Evolutionary conservation across 1,140 invertebrate genomes (phyloP), one percentile per base, ranked within the genome.

Genomic region (Saccostrea cuccullata): DNA sequence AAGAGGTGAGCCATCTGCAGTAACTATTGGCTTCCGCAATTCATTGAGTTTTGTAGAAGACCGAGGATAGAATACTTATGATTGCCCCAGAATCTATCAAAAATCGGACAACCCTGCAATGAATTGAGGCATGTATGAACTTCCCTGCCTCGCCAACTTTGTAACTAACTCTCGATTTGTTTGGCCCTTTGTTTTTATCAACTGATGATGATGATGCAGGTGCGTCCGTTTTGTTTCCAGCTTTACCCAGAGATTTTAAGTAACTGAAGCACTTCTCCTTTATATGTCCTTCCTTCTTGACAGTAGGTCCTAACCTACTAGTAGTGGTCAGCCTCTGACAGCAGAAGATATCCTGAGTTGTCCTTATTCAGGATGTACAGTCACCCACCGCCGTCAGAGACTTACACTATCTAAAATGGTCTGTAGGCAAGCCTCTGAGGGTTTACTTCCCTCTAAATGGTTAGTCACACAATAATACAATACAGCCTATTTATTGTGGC

Each of bases 261-360:
- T 47, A 47, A 5, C 4, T 11, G 20, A 36, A 83, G 36, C 82
- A 83, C 8, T 83, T 83, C 36, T 47, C 36, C 17, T 30, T 6
- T n/a, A 83, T 36, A 36, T 83, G 82, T 4, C 82, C 82, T 36
- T 83, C 20, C 82, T 83, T 83, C 20, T 36, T 36, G 40, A n/a
- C 12, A 36, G 4, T 8, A 47, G 5, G 6, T 9, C 82, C 4
- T n/a, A n/a, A n/a, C n/a, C n/a, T n/a, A n/a, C n/a, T n/a, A n/a
- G n/a, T n/a, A n/a, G n/a, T n/a, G n/a, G n/a, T n/a, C n/a, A n/a
- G n/a, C n/a, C n/a, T n/a, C n/a, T n/a, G n/a, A n/a, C n/a, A n/a
- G n/a, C n/a, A n/a, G n/a, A n/a, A n/a, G n/a, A n/a, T n/a, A n/a
- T n/a, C n/a, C n/a, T n/a, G n/a, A n/a, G n/a, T n/a, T n/a, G n/a